These are phyloP conservation scores for Trissonchulus latispiculum DNA, from an alignment of 2,888 invertebrate species.

Conservation along the genomic window DNA sequence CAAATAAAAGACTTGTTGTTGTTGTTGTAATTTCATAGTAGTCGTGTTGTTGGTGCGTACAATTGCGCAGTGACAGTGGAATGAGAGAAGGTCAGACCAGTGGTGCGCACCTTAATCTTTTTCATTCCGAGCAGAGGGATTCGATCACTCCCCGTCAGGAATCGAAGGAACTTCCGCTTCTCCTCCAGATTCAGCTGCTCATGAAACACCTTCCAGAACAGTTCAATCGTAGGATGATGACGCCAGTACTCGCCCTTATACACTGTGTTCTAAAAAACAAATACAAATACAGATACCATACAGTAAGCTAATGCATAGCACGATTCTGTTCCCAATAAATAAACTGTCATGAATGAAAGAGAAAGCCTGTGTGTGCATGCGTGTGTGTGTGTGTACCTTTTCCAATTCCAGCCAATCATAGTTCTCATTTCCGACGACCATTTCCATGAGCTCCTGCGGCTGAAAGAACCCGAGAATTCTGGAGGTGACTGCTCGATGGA, in stretches of 20 bases:
- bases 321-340: too few species aligned
- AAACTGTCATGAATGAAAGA: too few species aligned
- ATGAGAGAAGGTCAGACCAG: too few species aligned
- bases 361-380: too few species aligned
- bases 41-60: too few species aligned
- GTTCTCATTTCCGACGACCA: slow-evolving; percentile 66
- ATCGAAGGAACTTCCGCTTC: slow-evolving; percentile 79
- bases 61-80: too few species aligned
- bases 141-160: slow-evolving; percentile 84
- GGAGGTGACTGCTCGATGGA: slow-evolving; percentile 27
- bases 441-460: slow-evolving; percentile 71
- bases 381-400: too few species aligned
- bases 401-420: slow-evolving; percentile 88
- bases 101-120: slow-evolving; percentile 76
- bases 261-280: slow-evolving; percentile 55
- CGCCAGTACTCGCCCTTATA: slow-evolving; percentile 73
- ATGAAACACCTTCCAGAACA: slow-evolving; percentile 89
- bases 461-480: slow-evolving; percentile 62
- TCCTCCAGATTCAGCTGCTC: slow-evolving; percentile 63
- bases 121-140: slow-evolving; percentile 93
- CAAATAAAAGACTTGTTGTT: too few species aligned
- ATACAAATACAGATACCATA: too few species aligned
- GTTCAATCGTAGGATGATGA: slow-evolving; percentile 61
- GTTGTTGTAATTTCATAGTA: too few species aligned
- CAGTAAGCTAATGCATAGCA: too few species aligned